These are phyloP conservation scores for Muscicapa striata DNA, from an alignment of 2,797 vertebrate genomes.

Conservation along the genomic window DNA sequence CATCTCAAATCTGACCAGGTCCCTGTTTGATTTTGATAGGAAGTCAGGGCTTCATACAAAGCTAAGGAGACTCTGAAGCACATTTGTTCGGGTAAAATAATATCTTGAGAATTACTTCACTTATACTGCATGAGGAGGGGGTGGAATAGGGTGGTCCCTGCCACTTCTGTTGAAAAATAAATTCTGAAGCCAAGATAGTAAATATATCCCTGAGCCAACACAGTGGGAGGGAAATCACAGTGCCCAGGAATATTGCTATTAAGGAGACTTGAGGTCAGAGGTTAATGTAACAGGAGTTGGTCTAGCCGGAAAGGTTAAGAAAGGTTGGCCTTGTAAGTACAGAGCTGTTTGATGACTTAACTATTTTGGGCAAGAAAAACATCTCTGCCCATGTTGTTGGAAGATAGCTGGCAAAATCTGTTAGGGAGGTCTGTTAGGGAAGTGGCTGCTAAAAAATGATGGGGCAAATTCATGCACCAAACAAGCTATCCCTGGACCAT, in stretches of 20 bases:
- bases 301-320: constrained; percentile 76
- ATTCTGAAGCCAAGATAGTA: constrained; percentile 76
- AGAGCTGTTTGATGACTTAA: constrained; percentile 73
- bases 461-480: not conserved
- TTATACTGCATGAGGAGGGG: constrained; percentile 63
- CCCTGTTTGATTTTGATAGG: constrained; percentile 78
- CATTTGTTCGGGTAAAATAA: constrained; percentile 81
- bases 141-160: constrained; percentile 77
- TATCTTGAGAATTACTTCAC: constrained; percentile 75
- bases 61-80: constrained; percentile 71
- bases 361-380: constrained; percentile 77
- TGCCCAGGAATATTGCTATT: constrained; percentile 70
- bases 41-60: constrained; percentile 75
- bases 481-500: not conserved
- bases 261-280: constrained; percentile 74
- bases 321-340: constrained; percentile 61
- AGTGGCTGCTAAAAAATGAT: constrained; percentile 52
- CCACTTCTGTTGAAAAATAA: constrained; percentile 80
- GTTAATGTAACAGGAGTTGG: constrained; percentile 82
- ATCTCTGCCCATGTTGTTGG: constrained; percentile 59
- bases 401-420: constrained; percentile 68
- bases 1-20: constrained; percentile 76
- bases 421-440: constrained; percentile 23
- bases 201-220: constrained; percentile 75
- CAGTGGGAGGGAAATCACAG: constrained; percentile 74